Base-by-base conservation (phyloP, 1,140 invertebrate species). In the Varroa destructor region DNA sequence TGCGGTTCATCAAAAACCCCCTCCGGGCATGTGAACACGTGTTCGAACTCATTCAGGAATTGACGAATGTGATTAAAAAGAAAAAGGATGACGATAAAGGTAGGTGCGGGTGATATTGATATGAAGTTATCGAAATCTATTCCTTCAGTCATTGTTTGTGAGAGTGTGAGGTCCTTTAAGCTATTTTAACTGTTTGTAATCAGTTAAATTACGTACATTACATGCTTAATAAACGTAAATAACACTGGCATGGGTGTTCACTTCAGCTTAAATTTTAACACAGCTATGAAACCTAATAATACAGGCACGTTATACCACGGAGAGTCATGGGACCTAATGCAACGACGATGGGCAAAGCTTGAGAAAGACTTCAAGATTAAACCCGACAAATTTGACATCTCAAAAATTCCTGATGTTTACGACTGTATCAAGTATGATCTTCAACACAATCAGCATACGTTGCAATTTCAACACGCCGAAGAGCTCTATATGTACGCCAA, bases 401-500 rank as follows among this genome's bases (percentile, higher is more conserved):
- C 93, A 0, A 99, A 99, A 83, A 94, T 99, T 74, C 96, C 97
- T 0, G 97, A 99, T 79, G 99, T 99, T 75, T 99, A 98, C 78
- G 97, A 99, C 82, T 98, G 95, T 79, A 98, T 99, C 75, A 99
- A 99, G 78, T 99, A 96, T 78, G 96, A 99, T 82, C 80, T 98
- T 73, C 95, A 98, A 77, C 97, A 99, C 78, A 99, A 99, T 80
- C 90, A 94, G 77, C 88, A 93, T 78, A 92, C 90, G 0, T 78
- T 98, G 75, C 89, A 96, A 79, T 97, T 95, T 80, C 88, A 93
- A 76, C 85, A 91, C 78, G 88, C 94, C 0, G 91, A 97, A 79
- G 93, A 97, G 79, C 82, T 99, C 36, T 97, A 97, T 77, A 90
- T 89, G 54, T 90, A 91, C 80, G 89, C 93, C 0, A 97, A 97